Evolutionary conservation across 2,113 vertebrate species (phyloP).

Genomic region (Turdus rufiventris): DNA sequence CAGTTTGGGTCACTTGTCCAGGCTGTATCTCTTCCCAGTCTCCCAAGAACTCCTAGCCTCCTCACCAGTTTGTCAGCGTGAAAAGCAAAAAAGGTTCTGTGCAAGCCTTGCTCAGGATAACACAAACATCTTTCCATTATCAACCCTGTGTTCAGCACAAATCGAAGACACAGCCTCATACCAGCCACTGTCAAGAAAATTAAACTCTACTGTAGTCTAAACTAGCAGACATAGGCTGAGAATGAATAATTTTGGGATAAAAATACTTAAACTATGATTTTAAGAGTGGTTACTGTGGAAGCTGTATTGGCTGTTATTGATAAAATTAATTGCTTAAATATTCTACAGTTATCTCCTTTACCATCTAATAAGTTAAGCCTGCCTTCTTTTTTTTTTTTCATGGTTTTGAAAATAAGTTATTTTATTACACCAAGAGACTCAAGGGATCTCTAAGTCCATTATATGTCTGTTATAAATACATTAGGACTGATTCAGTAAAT

Average conservation of each 20-base stretch:
- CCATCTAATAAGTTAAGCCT: not conserved
- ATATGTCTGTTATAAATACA: not conserved
- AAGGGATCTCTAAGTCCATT: not conserved
- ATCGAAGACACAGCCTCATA: not conserved
- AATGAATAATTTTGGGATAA: not conserved
- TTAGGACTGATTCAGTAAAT: not conserved
- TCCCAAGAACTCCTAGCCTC: rapidly evolving
- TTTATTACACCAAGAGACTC: not conserved
- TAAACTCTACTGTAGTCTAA: not conserved
- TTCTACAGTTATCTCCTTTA: not conserved
- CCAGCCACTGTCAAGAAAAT: not conserved
- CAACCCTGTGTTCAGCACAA: not conserved
- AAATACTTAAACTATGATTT: not conserved
- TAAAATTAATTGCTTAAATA: not conserved
- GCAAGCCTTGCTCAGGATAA: not conserved
- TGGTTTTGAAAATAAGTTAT: not conserved
- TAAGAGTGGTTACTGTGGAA: not conserved
- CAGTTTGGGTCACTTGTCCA: no score
- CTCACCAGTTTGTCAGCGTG: rapidly evolving
- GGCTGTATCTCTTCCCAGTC: not conserved
- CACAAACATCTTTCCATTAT: not conserved
- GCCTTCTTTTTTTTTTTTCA: not conserved
- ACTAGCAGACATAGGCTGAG: rapidly evolving
- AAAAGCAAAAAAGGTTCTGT: not conserved
- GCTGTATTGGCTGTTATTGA: not conserved